A percentile compares a stretch with the other conserved stretches of the same genome.
These are phyloP conservation scores for Aldrovandia affinis DNA, from an alignment of 2,797 vertebrate species.

Conservation along the genomic window DNA sequence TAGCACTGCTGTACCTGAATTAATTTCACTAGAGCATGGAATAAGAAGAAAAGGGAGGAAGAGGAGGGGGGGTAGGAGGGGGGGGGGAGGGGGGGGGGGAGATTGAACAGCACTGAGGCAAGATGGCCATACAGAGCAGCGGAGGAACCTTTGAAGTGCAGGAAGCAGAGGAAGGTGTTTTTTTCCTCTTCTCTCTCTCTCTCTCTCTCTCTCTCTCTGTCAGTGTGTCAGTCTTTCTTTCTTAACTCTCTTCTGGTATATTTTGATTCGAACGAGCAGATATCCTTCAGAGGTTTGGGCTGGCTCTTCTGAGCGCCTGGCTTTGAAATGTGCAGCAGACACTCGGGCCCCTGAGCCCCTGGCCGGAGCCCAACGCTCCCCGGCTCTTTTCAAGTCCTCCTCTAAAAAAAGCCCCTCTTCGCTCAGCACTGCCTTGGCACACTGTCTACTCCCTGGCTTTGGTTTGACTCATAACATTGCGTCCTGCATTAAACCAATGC, in stretches of 20 bases:
- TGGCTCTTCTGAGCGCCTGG: slow-evolving; percentile 58
- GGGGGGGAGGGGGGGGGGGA: slow-evolving; percentile 51
- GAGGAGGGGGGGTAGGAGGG: background rate
- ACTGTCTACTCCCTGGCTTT: slow-evolving; percentile 35
- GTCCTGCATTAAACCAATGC: background rate
- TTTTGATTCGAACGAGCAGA: slow-evolving; percentile 52
- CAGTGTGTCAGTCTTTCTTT: slow-evolving; percentile 45
- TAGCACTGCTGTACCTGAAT: slow-evolving; percentile 19
- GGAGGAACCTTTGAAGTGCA: slow-evolving; percentile 78
- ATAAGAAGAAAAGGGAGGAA: slow-evolving; percentile 39
- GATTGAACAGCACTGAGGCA: slow-evolving; percentile 57
- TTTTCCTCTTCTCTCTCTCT: slow-evolving; percentile 44
- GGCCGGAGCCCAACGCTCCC: slow-evolving; percentile 56
- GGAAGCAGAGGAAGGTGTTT: slow-evolving; percentile 69
- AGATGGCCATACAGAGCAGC: slow-evolving; percentile 68
- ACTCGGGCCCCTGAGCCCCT: slow-evolving; percentile 53
- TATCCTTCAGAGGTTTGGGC: slow-evolving; percentile 70
- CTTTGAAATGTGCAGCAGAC: slow-evolving; percentile 75
- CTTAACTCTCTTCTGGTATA: slow-evolving; percentile 50
- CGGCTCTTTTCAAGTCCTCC: slow-evolving; percentile 61
- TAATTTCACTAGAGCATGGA: slow-evolving; percentile 48
- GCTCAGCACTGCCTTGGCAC: slow-evolving; percentile 40
- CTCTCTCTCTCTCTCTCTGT: slow-evolving; percentile 19
- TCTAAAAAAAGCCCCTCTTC: slow-evolving; percentile 54
- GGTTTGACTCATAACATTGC: background rate